phyloP scores from a whole-genome alignment of 2,888 invertebrate genomes.

The Sminthurinus aureus region DNA sequence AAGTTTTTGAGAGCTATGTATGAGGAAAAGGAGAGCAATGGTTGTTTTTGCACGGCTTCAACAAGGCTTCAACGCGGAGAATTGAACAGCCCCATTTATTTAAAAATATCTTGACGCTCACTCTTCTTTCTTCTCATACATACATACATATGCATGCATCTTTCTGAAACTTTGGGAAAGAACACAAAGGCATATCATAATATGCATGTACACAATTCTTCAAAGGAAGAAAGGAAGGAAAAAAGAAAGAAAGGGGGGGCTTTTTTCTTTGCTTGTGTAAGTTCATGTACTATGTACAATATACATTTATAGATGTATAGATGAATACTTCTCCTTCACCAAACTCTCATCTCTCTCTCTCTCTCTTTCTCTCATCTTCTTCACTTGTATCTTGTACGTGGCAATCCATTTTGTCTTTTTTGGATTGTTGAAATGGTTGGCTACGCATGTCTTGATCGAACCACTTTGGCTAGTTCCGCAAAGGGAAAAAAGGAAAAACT shows the following conservation, averaged over 20 bases:
- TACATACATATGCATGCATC: background rate
- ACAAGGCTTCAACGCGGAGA: background rate
- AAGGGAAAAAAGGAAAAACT: background rate
- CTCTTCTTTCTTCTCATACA: background rate
- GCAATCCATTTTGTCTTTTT: constrained; percentile 7
- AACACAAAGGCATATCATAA: too few relatives aligned
- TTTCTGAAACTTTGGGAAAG: too few relatives aligned
- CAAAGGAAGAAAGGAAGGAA: too few relatives aligned
- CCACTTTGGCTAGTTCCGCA: constrained; percentile 2
- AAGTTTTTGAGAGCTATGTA: background rate
- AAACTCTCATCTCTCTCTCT: background rate
- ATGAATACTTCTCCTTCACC: background rate
- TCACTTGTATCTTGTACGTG: background rate
- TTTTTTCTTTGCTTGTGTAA: too few relatives aligned
- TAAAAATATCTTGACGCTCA: constrained; percentile 10
- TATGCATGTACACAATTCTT: too few relatives aligned
- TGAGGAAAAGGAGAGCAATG: background rate
- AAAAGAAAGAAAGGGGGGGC: too few relatives aligned
- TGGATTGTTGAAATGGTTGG: background rate
- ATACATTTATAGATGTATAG: background rate
- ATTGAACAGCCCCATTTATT: constrained; percentile 2
- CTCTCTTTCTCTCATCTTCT: constrained; percentile 8
- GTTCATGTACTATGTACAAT: too few relatives aligned
- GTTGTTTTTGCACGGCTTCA: constrained; percentile 12
- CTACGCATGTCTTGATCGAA: constrained; percentile 9